Percentiles rank a stretch among this genome's conserved stretches.
phyloP scores from a whole-genome alignment of 2,113 vertebrate genomes.

The Heterotis niloticus region DNA sequence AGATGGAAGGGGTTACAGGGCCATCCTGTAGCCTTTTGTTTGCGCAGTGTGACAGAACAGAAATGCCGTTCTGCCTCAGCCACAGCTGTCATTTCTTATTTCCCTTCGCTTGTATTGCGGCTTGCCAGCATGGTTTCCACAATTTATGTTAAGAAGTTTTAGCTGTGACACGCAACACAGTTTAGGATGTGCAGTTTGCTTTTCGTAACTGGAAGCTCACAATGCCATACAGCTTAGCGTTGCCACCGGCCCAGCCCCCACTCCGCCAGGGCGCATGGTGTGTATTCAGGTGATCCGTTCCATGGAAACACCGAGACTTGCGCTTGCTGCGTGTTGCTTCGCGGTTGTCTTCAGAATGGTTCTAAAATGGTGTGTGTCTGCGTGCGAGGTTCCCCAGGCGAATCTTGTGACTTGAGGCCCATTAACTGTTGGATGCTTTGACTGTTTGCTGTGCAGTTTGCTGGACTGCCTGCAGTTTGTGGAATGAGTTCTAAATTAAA shows the following conservation, averaged over 20 bases:
- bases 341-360: not conserved
- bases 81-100: conserved; percentile 46
- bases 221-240: conserved; percentile 33
- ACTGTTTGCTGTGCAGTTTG: not conserved
- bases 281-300: conserved; percentile 18
- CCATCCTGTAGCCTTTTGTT: conserved; percentile 67
- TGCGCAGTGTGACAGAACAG: conserved; percentile 52
- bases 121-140: conserved; percentile 36
- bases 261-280: conserved; percentile 16
- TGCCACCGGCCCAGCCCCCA: conserved; percentile 37
- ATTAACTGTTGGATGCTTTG: not conserved
- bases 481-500: not conserved
- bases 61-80: conserved; percentile 50
- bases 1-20: conserved; percentile 42
- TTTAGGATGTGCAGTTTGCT: not conserved
- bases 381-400: not conserved
- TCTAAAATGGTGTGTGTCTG: not conserved
- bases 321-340: not conserved
- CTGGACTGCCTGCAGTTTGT: not conserved
- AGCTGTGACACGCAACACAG: not conserved
- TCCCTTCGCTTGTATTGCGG: conserved; percentile 35
- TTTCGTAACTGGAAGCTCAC: conserved; percentile 27
- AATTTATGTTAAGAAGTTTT: conserved; percentile 14
- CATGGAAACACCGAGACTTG: not conserved
- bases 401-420: not conserved